Evolutionary conservation across 1,140 invertebrate species (phyloP).

Genomic region (Augochlora pura): DNA sequence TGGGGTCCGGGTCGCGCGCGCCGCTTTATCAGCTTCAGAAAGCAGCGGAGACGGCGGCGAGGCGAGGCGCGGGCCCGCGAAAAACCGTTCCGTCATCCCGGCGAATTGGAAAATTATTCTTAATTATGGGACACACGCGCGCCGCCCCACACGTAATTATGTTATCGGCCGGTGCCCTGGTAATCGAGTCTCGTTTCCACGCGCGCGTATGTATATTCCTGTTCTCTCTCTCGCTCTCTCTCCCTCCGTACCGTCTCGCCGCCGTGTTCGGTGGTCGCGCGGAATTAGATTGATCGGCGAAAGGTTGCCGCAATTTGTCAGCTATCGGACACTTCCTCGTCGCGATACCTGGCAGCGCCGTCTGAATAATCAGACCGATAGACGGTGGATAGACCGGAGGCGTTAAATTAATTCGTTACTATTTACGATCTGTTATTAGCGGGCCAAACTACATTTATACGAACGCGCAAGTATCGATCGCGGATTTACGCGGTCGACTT

Average conservation of each 20-base stretch:
- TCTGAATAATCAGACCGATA: slow-evolving; percentile 27
- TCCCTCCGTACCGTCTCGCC: not conserved
- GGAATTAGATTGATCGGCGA: not conserved
- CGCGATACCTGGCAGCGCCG: not conserved
- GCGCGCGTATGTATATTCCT: too few relatives aligned
- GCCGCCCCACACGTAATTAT: not conserved
- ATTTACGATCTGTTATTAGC: too few relatives aligned
- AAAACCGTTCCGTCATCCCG: not conserved
- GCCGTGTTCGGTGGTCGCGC: not conserved
- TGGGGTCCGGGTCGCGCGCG: too few relatives aligned
- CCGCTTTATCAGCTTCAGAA: too few relatives aligned
- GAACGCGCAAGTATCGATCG: too few relatives aligned
- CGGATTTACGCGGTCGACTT: too few relatives aligned
- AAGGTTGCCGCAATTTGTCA: slow-evolving; percentile 11
- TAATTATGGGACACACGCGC: slow-evolving; percentile 11
- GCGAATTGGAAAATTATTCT: slow-evolving; percentile 3
- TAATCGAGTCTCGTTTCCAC: not conserved
- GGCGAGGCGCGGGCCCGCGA: slow-evolving; percentile 15
- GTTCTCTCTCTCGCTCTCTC: too few relatives aligned
- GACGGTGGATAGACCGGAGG: not conserved
- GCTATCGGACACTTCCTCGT: slow-evolving; percentile 10
- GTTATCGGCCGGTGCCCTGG: not conserved
- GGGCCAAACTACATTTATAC: too few relatives aligned
- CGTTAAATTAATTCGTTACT: not conserved
- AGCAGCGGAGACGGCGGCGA: too few relatives aligned